Percentiles rank a stretch among this genome's conserved stretches.
Conservation (phyloP, 2,888 invertebrate genomes). For the Hypomecis atomaria region DNA sequence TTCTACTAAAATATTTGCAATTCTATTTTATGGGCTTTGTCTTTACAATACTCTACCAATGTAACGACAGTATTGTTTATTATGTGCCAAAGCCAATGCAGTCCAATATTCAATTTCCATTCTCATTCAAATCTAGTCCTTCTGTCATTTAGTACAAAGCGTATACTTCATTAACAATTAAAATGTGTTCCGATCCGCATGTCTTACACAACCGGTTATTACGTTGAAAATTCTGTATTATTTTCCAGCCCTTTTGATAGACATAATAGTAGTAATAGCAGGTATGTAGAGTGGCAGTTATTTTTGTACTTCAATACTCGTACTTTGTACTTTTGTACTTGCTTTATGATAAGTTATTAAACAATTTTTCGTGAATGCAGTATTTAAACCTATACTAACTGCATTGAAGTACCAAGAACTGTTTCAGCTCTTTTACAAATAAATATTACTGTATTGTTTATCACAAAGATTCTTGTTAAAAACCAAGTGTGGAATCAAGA, state of each 20-base stretch:
- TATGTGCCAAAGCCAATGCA: not conserved
- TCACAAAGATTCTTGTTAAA: too few species aligned
- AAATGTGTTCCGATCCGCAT: not conserved
- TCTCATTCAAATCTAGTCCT: not conserved
- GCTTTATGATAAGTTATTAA: too few species aligned
- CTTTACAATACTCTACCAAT: not conserved
- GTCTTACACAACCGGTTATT: constrained; percentile 25
- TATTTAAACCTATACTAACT: too few species aligned
- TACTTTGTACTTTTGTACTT: not conserved
- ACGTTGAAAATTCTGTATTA: constrained; percentile 20
- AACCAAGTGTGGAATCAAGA: too few species aligned
- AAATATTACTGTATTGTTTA: too few species aligned
- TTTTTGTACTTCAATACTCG: constrained; percentile 9
- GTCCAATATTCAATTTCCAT: not conserved
- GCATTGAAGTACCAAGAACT: too few species aligned
- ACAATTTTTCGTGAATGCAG: too few species aligned
- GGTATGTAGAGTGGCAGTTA: too few species aligned
- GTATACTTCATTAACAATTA: not conserved
- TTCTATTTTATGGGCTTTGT: not conserved
- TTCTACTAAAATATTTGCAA: not conserved
- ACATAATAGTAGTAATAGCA: constrained; percentile 11
- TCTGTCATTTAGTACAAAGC: not conserved
- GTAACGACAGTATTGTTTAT: not conserved
- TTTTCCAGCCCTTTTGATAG: constrained; percentile 21
- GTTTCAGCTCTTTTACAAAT: too few species aligned